These are phyloP conservation scores for Tetanocera ferruginea DNA, from an alignment of 2,888 invertebrate genomes.

Conservation along the genomic window DNA sequence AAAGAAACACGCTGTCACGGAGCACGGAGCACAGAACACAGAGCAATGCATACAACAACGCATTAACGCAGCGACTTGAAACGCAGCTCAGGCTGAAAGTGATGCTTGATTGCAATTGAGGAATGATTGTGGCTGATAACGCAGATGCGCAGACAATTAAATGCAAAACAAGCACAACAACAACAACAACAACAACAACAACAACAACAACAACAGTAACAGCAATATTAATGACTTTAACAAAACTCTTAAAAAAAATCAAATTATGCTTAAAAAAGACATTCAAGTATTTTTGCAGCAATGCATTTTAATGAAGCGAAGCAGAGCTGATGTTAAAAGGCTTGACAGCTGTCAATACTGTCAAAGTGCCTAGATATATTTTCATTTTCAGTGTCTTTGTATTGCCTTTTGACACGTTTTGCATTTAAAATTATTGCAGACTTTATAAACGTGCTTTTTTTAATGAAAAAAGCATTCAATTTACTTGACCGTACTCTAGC, in stretches of 20 bases:
- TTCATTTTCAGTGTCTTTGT: neutral
- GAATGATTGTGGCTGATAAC: constrained; percentile 31
- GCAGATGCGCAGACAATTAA: neutral
- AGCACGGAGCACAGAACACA: neutral
- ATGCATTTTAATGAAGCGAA: neutral
- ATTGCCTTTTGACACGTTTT: neutral
- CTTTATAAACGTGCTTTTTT: too few species aligned
- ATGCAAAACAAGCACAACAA: neutral
- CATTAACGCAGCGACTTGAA: neutral
- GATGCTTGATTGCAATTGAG: constrained; percentile 28
- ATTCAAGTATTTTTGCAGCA: neutral
- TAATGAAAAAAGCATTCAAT: too few species aligned
- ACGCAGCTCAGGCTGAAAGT: constrained; percentile 5
- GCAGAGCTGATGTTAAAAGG: neutral
- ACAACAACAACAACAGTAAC: neutral
- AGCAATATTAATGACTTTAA: neutral
- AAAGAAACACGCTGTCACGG: neutral
- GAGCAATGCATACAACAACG: too few species aligned
- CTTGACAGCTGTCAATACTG: constrained; percentile 9
- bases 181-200: neutral
- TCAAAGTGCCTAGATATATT: neutral
- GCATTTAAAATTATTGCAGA: too few species aligned
- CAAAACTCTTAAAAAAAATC: too few species aligned
- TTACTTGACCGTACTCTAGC: too few species aligned
- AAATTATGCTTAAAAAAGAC: neutral